phyloP scores from a whole-genome alignment of 2,113 vertebrate species.

The Oryzias melastigma region DNA sequence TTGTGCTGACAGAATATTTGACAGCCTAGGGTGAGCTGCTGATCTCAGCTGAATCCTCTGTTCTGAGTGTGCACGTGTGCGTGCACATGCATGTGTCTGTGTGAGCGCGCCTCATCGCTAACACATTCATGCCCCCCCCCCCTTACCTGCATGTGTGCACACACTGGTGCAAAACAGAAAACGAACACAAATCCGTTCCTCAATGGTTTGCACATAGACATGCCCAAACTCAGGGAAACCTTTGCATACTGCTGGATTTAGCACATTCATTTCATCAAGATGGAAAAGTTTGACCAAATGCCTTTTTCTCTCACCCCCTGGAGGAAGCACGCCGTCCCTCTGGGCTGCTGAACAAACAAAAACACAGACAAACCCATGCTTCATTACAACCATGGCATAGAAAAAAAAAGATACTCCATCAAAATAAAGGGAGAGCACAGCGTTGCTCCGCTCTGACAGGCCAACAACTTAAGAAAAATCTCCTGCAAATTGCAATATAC shows the following conservation, averaged over 20 bases:
- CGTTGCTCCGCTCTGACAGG: slow-evolving; percentile 22
- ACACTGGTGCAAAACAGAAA: slow-evolving; percentile 39
- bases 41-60: slow-evolving; percentile 74
- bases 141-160: slow-evolving; percentile 41
- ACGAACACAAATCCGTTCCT: slow-evolving; percentile 25
- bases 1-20: slow-evolving; percentile 75
- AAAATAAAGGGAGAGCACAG: slow-evolving; percentile 38
- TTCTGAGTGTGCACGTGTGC: slow-evolving; percentile 28
- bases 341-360: slow-evolving; percentile 45
- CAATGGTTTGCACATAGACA: slow-evolving; percentile 21
- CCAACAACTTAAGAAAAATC: slow-evolving; percentile 16
- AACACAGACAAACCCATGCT: slow-evolving; percentile 28
- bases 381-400: slow-evolving; percentile 37
- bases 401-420: slow-evolving; percentile 28
- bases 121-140: slow-evolving; percentile 41
- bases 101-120: slow-evolving; percentile 16
- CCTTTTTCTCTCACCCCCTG: slow-evolving; percentile 6
- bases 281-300: slow-evolving; percentile 35
- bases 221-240: slow-evolving; percentile 13
- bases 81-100: slow-evolving; percentile 22
- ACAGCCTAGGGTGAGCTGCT: slow-evolving; percentile 72
- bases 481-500: slow-evolving; percentile 14
- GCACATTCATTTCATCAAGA: slow-evolving; percentile 39
- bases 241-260: slow-evolving; percentile 23
- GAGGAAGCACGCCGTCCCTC: slow-evolving; percentile 48